A percentile compares a stretch with the other conserved stretches of the same genome.
These are phyloP conservation scores for Lycaon pictus DNA, from an alignment of 2,113 vertebrate genomes.

Conservation along the genomic window DNA sequence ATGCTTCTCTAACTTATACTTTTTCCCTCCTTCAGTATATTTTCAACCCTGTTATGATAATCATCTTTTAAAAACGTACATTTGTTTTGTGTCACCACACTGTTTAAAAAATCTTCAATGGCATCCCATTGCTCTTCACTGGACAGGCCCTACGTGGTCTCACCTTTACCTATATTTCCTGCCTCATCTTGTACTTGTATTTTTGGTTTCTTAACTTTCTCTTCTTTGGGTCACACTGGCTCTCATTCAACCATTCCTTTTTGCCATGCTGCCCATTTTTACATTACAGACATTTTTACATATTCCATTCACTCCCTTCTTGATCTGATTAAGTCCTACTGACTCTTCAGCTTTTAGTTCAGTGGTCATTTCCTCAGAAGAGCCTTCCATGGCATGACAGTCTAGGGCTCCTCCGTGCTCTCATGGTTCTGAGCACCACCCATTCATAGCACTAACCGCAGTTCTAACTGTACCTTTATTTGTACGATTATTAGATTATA, in stretches of 20 bases:
- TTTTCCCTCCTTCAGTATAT: not conserved
- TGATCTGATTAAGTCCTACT: not conserved
- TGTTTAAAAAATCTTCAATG: slow-evolving; percentile 16
- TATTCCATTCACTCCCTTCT: not conserved
- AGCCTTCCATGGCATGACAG: not conserved
- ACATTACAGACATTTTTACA: not conserved
- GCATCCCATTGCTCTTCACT: not conserved
- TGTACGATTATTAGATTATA: not conserved
- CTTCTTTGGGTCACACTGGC: not conserved
- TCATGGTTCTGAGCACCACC: not conserved
- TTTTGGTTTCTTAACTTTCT: not conserved
- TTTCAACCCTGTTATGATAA: not conserved
- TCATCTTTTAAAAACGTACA: not conserved
- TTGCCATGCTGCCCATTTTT: not conserved
- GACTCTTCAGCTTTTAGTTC: not conserved
- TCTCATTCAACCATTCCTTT: not conserved
- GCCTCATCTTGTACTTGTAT: not conserved
- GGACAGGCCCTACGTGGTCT: not conserved
- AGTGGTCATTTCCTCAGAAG: not conserved
- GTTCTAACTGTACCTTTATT: not conserved
- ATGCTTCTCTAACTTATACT: not conserved
- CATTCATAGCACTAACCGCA: not conserved
- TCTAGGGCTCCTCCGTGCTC: not conserved
- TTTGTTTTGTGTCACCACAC: not conserved
- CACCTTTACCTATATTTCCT: not conserved